A percentile compares a stretch with the other conserved stretches of the same genome.
These are phyloP conservation scores for Habrosyne pyritoides DNA, from an alignment of 2,888 invertebrate species.

Conservation along the genomic window DNA sequence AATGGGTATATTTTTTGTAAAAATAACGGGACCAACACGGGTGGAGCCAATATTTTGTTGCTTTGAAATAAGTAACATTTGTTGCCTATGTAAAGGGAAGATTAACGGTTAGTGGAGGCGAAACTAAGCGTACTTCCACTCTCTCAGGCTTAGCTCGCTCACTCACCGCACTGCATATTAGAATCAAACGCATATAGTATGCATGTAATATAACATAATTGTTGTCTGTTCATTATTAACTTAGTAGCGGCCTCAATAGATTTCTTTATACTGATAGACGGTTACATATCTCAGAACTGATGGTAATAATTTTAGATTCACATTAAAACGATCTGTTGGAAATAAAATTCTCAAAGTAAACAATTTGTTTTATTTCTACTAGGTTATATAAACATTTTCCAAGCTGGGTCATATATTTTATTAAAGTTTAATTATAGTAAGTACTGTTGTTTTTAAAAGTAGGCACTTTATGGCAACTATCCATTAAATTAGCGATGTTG, in stretches of 20 bases:
- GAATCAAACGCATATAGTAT: slow-evolving; percentile 16
- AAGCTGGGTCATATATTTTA: too few species aligned
- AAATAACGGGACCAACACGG: slow-evolving; percentile 69
- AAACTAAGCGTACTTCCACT: neutral
- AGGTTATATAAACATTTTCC: neutral
- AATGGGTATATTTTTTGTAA: slow-evolving; percentile 54
- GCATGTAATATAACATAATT: slow-evolving; percentile 28
- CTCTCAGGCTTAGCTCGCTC: slow-evolving; percentile 1
- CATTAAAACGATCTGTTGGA: neutral
- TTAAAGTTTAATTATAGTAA: too few species aligned
- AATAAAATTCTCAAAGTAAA: neutral
- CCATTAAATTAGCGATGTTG: too few species aligned
- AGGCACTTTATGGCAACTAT: too few species aligned
- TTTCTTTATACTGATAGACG: slow-evolving; percentile 21
- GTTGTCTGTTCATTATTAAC: slow-evolving; percentile 30
- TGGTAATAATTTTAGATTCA: neutral
- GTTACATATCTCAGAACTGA: slow-evolving; percentile 4
- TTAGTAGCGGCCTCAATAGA: slow-evolving; percentile 28
- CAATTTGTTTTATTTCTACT: neutral
- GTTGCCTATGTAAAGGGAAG: slow-evolving; percentile 27
- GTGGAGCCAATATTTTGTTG: slow-evolving; percentile 45
- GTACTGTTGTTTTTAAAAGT: too few species aligned
- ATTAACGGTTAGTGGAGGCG: slow-evolving; percentile 25
- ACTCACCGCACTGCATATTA: neutral
- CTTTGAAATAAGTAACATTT: slow-evolving; percentile 30